Percentiles rank a stretch among this genome's conserved stretches.
These are phyloP conservation scores for Scaptomyza tumidula DNA, from an alignment of 2,888 invertebrate species.

Conservation along the genomic window DNA sequence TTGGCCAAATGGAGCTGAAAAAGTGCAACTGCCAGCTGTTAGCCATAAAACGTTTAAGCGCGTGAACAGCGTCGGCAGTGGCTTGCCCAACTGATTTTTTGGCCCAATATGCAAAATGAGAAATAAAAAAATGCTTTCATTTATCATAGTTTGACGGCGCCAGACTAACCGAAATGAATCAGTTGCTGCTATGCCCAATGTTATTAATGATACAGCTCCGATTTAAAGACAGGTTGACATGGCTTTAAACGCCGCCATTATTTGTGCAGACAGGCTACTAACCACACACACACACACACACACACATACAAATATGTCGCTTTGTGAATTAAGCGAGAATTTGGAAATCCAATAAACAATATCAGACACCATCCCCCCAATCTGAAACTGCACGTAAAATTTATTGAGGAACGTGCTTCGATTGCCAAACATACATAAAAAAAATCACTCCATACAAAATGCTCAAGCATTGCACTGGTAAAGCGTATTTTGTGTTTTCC, in stretches of 20 bases:
- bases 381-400: constrained; percentile 38
- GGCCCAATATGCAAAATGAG: constrained; percentile 52
- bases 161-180: constrained; percentile 56
- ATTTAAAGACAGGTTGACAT: constrained; percentile 8
- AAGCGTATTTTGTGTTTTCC: constrained; percentile 1
- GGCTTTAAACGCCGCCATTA: constrained; percentile 17
- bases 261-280: constrained; percentile 52
- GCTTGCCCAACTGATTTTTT: constrained; percentile 6
- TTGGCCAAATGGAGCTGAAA: constrained; percentile 70
- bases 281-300: constrained; percentile 17
- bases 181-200: constrained; percentile 13
- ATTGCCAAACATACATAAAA: constrained; percentile 54
- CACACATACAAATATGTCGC: constrained; percentile 31
- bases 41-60: constrained; percentile 23
- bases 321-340: constrained; percentile 55
- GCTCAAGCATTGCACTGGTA: constrained; percentile 9
- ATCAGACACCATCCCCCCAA: constrained; percentile 13
- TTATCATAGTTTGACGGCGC: constrained; percentile 64
- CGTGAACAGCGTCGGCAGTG: not conserved
- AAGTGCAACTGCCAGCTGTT: constrained; percentile 58
- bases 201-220: constrained; percentile 66
- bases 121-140: constrained; percentile 42
- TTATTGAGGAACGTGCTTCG: constrained; percentile 72
- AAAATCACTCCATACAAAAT: constrained; percentile 59
- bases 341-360: constrained; percentile 62